Evolutionary conservation across 2,797 vertebrate species (phyloP).

Genomic region (Cynodonichthys magdalenae): DNA sequence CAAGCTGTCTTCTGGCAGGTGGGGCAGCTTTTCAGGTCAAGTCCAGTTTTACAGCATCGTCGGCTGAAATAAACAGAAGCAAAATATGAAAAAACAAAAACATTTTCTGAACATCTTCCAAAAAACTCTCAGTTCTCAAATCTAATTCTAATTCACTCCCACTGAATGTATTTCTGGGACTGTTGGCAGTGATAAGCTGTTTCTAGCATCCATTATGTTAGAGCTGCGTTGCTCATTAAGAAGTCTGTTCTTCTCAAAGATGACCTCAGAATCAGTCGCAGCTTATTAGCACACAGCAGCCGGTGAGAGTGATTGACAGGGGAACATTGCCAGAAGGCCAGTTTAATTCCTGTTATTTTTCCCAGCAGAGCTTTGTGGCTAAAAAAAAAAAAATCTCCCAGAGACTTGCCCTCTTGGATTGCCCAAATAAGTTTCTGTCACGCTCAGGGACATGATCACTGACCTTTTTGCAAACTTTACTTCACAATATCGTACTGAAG

Average conservation of each 20-base stretch:
- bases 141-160: conserved; percentile 18
- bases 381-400: conserved; percentile 74
- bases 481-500: background rate
- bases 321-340: conserved; percentile 71
- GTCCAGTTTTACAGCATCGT: conserved; percentile 88
- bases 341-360: conserved; percentile 77
- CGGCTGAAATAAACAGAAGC: conserved; percentile 58
- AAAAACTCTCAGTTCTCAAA: conserved; percentile 10
- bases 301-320: conserved; percentile 80
- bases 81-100: conserved; percentile 1
- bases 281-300: conserved; percentile 59
- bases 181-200: conserved; percentile 39
- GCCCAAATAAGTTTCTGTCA: conserved; percentile 62
- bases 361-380: conserved; percentile 72
- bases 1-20: conserved; percentile 96
- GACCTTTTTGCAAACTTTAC: conserved; percentile 47
- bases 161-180: conserved; percentile 25
- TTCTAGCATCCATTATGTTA: conserved; percentile 43
- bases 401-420: conserved; percentile 65
- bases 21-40: conserved; percentile 92
- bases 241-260: conserved; percentile 71
- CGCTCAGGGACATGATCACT: conserved; percentile 15
- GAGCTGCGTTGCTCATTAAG: conserved; percentile 56
- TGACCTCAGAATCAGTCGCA: conserved; percentile 72
- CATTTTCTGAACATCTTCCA: conserved; percentile 1